A percentile compares a stretch with the other conserved stretches of the same genome.
These are phyloP conservation scores for Prunella strophiata DNA, from an alignment of 2,797 vertebrate species.

Conservation along the genomic window DNA sequence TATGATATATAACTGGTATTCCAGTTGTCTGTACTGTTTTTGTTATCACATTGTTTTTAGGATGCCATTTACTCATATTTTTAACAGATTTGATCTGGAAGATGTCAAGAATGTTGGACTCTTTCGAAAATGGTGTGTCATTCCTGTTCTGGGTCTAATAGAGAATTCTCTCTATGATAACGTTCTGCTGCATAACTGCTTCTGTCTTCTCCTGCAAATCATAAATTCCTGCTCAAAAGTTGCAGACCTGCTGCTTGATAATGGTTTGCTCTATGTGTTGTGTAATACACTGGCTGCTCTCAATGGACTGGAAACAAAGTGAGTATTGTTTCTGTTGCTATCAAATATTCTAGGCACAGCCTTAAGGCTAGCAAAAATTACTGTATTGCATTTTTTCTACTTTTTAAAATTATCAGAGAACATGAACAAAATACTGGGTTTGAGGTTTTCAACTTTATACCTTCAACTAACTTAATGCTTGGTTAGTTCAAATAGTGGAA, in stretches of 20 bases:
- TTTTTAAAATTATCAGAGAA: neutral
- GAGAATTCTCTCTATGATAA: slow-evolving; percentile 96
- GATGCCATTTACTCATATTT: neutral
- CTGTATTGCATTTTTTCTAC: neutral
- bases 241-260: slow-evolving; percentile 95
- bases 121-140: slow-evolving; percentile 92
- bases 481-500: neutral
- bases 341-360: neutral
- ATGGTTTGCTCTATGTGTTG: slow-evolving; percentile 93
- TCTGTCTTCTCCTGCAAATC: slow-evolving; percentile 93
- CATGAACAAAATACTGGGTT: neutral
- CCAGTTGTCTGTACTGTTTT: neutral
- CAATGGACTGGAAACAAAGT: slow-evolving; percentile 96
- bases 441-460: neutral
- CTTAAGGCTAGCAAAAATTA: neutral
- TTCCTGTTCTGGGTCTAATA: slow-evolving; percentile 92
- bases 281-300: slow-evolving; percentile 95
- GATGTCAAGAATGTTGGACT: slow-evolving; percentile 90
- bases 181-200: slow-evolving; percentile 88
- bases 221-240: slow-evolving; percentile 94
- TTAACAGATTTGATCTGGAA: slow-evolving; percentile 89
- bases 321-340: slow-evolving; percentile 55
- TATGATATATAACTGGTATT: neutral
- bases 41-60: neutral
- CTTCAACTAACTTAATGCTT: neutral